Conservation (phyloP, 2,888 invertebrate species). For the Perizoma affinitatum region DNA sequence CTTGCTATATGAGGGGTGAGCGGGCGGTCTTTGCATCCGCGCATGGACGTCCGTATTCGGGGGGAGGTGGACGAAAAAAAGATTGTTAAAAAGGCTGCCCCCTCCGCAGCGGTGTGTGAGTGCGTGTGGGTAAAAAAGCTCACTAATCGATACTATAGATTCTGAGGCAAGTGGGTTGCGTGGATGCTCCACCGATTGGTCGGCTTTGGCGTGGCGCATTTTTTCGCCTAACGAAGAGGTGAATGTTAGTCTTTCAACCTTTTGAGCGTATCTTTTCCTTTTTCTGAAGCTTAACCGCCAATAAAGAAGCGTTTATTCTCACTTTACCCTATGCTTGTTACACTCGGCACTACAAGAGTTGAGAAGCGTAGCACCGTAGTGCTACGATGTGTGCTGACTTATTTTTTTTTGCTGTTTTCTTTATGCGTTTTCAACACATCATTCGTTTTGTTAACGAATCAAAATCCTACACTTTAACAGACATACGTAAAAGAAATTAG, state of each 20-base stretch:
- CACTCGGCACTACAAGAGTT: slow-evolving; percentile 22
- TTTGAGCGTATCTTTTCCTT: slow-evolving; percentile 63
- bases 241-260: slow-evolving; percentile 75
- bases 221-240: slow-evolving; percentile 75
- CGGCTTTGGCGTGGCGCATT: slow-evolving; percentile 52
- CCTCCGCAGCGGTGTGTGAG: slow-evolving; percentile 79
- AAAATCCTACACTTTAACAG: too few relatives aligned
- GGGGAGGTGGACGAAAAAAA: slow-evolving; percentile 80
- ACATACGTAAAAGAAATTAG: too few relatives aligned
- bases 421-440: too few relatives aligned
- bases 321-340: slow-evolving; percentile 61
- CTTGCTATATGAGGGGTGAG: slow-evolving; percentile 75
- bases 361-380: slow-evolving; percentile 34
- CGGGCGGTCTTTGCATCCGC: slow-evolving; percentile 82
- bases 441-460: too few relatives aligned
- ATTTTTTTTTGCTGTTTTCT: not conserved
- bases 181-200: slow-evolving; percentile 69
- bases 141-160: slow-evolving; percentile 84
- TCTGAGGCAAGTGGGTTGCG: slow-evolving; percentile 81
- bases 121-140: slow-evolving; percentile 82
- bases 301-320: slow-evolving; percentile 69
- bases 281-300: slow-evolving; percentile 64
- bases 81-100: slow-evolving; percentile 83
- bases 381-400: slow-evolving; percentile 22
- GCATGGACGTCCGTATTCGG: slow-evolving; percentile 82